phyloP scores from a whole-genome alignment of 1,140 invertebrate species.

The Antheraea pernyi region DNA sequence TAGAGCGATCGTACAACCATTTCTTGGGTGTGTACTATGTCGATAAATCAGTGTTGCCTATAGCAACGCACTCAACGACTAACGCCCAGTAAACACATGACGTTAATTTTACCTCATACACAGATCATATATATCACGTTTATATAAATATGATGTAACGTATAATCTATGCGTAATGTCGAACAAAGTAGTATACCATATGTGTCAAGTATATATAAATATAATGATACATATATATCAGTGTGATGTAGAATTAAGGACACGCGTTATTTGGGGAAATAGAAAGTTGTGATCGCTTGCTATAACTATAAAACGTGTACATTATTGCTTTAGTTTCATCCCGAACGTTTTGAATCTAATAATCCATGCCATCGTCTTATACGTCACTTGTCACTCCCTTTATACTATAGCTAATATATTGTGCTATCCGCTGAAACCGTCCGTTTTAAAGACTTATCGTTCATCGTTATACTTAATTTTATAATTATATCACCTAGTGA shows the following conservation, averaged over 20 bases:
- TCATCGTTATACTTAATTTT: slow-evolving; percentile 40
- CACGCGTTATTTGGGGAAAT: no score
- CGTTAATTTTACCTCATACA: no score
- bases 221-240: no score
- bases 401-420: slow-evolving; percentile 64
- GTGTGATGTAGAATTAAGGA: no score
- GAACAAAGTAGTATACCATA: no score
- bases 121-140: no score
- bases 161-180: no score
- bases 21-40: not conserved
- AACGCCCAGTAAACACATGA: no score
- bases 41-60: not conserved
- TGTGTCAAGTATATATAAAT: no score
- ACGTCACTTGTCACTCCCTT: not conserved
- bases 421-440: slow-evolving; percentile 63
- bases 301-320: slow-evolving; percentile 15
- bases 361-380: slow-evolving; percentile 11
- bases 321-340: slow-evolving; percentile 52
- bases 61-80: no score
- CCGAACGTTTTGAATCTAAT: not conserved
- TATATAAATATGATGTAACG: no score
- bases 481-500: slow-evolving; percentile 74
- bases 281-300: not conserved
- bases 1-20: not conserved
- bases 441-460: slow-evolving; percentile 45